Base-by-base conservation (phyloP, 2,113 vertebrate species). In the Etheostoma cragini region DNA sequence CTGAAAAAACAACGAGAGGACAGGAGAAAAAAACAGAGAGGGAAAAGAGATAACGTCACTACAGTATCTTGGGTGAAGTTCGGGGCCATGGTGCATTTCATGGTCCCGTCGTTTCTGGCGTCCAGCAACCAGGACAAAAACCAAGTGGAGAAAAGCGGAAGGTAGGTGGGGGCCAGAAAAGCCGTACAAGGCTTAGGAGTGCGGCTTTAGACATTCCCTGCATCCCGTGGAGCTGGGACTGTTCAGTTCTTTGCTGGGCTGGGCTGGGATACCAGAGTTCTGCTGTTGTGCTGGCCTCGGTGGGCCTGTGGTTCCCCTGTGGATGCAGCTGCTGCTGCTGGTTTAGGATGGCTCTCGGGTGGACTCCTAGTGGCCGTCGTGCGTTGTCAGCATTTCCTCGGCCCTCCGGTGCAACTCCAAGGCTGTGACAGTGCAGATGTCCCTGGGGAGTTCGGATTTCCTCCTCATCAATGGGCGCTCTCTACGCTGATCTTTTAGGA, bases 381-480 rank as follows among this genome's bases (percentile, higher is more conserved):
- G 97, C 19, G 92, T 83, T 49, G 97, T 95, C 90, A 97, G 81
- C 94, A 97, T 97, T 86, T 97, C 97, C 63, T 98, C 97, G 30
- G 97, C 97, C 87, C 97, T 94, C 93, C 97, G 95, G 93, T 97
- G 97, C 80, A 97, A 93, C 94, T 99, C 98, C 96, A 98, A 95
- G 93, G 97, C 97, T 86, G 96, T 98, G 95, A 97, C 96, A 70
- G 98, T 97, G 95, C 96, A 97, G 92, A 96, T 97, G 94, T 99
- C 98, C 95, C 96, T 97, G 92, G 98, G 97, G 91, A 98, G 96
- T 94, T 99, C 98, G 0, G 98, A 97, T 95, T 99, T 99, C 95
- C 98, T 98, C 87, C 97, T 95, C 93, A 97, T 94, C 75, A 98
- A 81, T 15, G 97, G 95, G 78, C 97, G 97, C 89, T 98, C 97